Evolutionary conservation across 2,113 vertebrate species (phyloP), one percentile per base, ranked within the genome.

Genomic region (Ciconia maguari): DNA sequence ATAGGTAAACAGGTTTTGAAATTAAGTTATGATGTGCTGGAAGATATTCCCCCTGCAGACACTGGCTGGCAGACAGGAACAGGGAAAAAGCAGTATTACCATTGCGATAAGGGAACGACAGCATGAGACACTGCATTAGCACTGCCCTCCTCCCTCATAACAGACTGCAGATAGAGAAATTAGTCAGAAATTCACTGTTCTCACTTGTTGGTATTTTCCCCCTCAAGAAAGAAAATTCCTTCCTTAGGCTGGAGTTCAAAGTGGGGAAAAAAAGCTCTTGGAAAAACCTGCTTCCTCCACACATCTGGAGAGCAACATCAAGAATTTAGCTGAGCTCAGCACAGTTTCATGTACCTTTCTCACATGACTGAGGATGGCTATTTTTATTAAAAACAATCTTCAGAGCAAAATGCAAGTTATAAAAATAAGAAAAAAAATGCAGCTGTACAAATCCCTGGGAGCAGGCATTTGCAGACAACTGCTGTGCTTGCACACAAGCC

Each of bases 71-170:
- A 4, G 38, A 5, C 22, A 66, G 11, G 55, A 85, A 65, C 0
- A 2, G 65, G 65, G 36, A n/a, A 80, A 70, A 79, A 71, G 32
- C 51, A 55, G n/a, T 3, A n/a, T 5, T 61, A 21, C 48, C 30
- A 13, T 1, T 14, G 34, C 1, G 1, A 7, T 6, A 41, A 19
- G 9, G 21, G 38, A 65, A 69, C 0, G 2, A 26, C 21, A 48
- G 32, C 24, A 44, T 0, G 6, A 57, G 6, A 21, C 77, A 65
- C 51, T 68, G 55, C 46, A 60, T 1, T 1, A 6, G 46, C 2
- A 2, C 89, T 68, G 44, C 58, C 62, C 80, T 60, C 29, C 57
- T 82, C 38, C 42, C 16, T 46, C 9, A 0, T 5, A 19, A 36
- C 24, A 46, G 34, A 11, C 65, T 30, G 52, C 19, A 95, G 41